Percentiles rank a stretch among this genome's conserved stretches.
Conservation (phyloP, 2,888 invertebrate species). For the Philaethria dido region DNA sequence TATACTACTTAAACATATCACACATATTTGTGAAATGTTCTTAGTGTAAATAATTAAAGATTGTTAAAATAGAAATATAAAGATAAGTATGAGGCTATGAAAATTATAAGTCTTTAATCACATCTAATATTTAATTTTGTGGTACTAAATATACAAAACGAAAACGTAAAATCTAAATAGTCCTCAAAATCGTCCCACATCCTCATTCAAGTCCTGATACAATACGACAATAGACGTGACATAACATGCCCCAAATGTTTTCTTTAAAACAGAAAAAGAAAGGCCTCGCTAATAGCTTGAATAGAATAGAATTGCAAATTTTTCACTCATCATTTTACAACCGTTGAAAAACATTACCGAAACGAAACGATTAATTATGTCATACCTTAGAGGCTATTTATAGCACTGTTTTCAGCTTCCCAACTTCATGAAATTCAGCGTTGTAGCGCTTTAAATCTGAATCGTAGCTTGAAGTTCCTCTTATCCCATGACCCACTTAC, state of each 20-base stretch:
- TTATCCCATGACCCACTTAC: conserved; percentile 80
- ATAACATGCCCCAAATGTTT: not conserved
- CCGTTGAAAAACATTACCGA: conserved; percentile 30
- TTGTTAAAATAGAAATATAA: too few species aligned
- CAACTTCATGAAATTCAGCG: conserved; percentile 58
- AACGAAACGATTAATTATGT: conserved; percentile 58
- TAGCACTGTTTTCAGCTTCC: conserved; percentile 65
- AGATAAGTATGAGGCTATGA: too few species aligned
- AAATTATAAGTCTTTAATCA: too few species aligned
- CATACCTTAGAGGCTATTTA: conserved; percentile 62
- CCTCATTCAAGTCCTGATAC: not conserved
- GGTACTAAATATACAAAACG: not conserved
- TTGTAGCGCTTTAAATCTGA: conserved; percentile 64
- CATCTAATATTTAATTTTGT: too few species aligned
- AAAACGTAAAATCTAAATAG: not conserved
- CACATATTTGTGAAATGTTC: too few species aligned
- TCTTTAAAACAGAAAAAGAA: not conserved
- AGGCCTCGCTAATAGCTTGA: conserved; percentile 4
- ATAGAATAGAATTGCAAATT: conserved; percentile 16
- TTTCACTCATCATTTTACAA: conserved; percentile 21
- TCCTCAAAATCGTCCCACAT: not conserved
- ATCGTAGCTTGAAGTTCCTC: conserved; percentile 65
- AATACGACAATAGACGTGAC: not conserved
- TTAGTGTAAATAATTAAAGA: too few species aligned
- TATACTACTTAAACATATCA: too few species aligned